A percentile compares a stretch with the other conserved stretches of the same genome.
These are phyloP conservation scores for Carcinoscorpius rotundicauda DNA, from an alignment of 1,140 invertebrate species.

Conservation along the genomic window DNA sequence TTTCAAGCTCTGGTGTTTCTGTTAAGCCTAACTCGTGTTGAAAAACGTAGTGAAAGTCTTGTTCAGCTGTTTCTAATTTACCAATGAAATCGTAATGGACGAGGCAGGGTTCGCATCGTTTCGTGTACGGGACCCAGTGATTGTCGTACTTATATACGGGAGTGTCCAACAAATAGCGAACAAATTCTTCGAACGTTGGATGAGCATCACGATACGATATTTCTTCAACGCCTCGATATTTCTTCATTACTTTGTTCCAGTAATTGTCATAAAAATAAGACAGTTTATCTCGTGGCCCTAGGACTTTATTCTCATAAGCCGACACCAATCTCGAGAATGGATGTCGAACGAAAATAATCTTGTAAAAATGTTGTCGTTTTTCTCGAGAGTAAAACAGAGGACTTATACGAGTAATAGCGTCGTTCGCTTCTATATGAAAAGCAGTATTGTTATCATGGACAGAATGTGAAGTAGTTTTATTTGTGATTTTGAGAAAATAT, in stretches of 20 bases:
- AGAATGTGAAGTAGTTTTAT: constrained; percentile 10
- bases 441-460: constrained; percentile 7
- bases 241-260: constrained; percentile 14
- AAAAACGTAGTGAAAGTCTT: constrained; percentile 26
- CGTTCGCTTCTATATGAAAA: constrained; percentile 25
- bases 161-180: constrained; percentile 26
- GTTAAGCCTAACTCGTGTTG: constrained; percentile 7
- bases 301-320: constrained; percentile 28
- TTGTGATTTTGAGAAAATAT: constrained; percentile 21
- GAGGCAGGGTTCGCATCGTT: constrained; percentile 28
- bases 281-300: constrained; percentile 15
- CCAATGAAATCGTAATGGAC: constrained; percentile 31
- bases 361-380: constrained; percentile 23
- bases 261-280: constrained; percentile 22
- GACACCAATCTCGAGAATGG: constrained; percentile 30
- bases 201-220: constrained; percentile 1
- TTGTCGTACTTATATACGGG: constrained; percentile 23
- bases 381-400: constrained; percentile 17
- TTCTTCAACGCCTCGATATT: constrained; percentile 2
- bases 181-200: constrained; percentile 29
- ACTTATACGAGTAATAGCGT: constrained; percentile 21
- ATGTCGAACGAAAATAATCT: constrained; percentile 31
- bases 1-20: constrained; percentile 1
- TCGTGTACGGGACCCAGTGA: constrained; percentile 30
- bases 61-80: constrained; percentile 28